Evolutionary conservation across 2,797 vertebrate genomes (phyloP).

Genomic region (Halcyon leucocephala): DNA sequence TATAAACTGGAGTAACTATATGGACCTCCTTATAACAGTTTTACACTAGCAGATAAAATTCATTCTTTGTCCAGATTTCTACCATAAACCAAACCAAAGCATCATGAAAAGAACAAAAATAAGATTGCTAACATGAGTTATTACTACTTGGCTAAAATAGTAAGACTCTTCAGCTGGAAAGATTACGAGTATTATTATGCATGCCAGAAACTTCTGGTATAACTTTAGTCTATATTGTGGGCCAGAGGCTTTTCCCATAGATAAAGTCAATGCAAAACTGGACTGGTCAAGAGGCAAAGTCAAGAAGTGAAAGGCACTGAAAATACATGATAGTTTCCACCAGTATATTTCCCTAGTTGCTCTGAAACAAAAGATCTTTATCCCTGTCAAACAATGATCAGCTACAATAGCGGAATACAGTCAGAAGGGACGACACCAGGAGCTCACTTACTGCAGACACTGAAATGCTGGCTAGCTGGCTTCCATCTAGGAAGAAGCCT

Average conservation of each 20-base stretch:
- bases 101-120: neutral
- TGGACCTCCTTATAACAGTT: neutral
- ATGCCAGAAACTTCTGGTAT: neutral
- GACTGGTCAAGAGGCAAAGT: neutral
- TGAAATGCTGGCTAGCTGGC: neutral
- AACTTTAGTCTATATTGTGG: neutral
- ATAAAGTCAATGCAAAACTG: neutral
- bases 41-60: neutral
- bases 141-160: neutral
- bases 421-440: neutral
- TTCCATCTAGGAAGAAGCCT: neutral
- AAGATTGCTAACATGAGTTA: neutral
- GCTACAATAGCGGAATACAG: neutral
- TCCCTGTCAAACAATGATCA: neutral
- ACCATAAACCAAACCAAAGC: neutral
- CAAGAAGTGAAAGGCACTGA: neutral
- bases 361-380: neutral
- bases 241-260: neutral
- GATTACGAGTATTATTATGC: neutral
- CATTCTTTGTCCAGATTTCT: neutral
- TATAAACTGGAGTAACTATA: neutral
- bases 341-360: neutral
- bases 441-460: neutral
- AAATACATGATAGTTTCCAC: neutral
- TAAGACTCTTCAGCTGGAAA: neutral